Conservation (phyloP, 2,888 invertebrate species). For the Mamestra brassicae region DNA sequence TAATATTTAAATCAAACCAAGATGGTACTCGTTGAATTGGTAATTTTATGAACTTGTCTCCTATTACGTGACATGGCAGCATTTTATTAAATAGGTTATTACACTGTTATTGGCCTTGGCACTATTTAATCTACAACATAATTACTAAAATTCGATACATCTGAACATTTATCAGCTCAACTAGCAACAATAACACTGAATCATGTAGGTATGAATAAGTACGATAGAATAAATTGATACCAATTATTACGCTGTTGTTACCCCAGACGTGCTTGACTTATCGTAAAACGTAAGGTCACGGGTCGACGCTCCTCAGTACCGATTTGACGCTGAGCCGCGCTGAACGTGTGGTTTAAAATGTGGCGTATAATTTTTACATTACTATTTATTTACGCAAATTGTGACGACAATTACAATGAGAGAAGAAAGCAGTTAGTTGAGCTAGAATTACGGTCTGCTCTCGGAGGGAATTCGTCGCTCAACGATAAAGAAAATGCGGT, state of each 20-base stretch:
- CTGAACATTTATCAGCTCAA: slow-evolving; percentile 6
- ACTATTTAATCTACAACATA: neutral
- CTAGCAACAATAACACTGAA: neutral
- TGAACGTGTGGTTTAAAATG: slow-evolving; percentile 36
- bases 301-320: slow-evolving; percentile 49
- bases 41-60: neutral
- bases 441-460: slow-evolving; percentile 83
- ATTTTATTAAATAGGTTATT: neutral
- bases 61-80: neutral
- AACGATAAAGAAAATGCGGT: slow-evolving; percentile 87
- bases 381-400: slow-evolving; percentile 56
- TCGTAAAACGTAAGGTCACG: slow-evolving; percentile 40
- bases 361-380: slow-evolving; percentile 37
- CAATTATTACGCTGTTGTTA: slow-evolving; percentile 32
- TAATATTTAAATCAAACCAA: too few relatives aligned
- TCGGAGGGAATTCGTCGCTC: slow-evolving; percentile 90
- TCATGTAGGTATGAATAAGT: slow-evolving; percentile 5
- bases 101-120: neutral
- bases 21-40: too few relatives aligned
- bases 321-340: slow-evolving; percentile 3
- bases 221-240: slow-evolving; percentile 30
- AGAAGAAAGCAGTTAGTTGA: slow-evolving; percentile 85
- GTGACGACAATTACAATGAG: slow-evolving; percentile 69
- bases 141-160: neutral
- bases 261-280: slow-evolving; percentile 17